Evolutionary conservation across 2,797 vertebrate genomes (phyloP), one percentile per base, ranked within the genome.

Genomic region (Gadopsis marmoratus): DNA sequence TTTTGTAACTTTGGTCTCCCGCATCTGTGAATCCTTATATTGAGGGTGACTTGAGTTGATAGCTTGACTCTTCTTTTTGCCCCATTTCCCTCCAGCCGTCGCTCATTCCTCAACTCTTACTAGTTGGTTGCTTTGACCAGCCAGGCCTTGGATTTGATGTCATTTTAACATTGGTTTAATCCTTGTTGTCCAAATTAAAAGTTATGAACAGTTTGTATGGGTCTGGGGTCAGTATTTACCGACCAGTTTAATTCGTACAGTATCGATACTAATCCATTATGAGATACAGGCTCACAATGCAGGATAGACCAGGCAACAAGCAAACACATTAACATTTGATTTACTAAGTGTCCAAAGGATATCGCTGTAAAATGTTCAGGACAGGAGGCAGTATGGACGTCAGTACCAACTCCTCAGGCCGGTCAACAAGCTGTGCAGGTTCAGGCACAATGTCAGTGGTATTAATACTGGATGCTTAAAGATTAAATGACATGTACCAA

Each of bases 121-220:
- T 93, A 94, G 92, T 93, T 89, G 94, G 93, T 85, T 93, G 87
- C 85, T 89, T 83, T 86, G 63, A 90, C 72, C 91, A 76, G 85
- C 88, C 91, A 85, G 84, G 91, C 92, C 91, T 92, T 90, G 83
- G 88, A 91, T 91, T 93, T 87, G 84, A 94, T 94, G 93, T 95
- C 88, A 91, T 94, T 95, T 95, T 95, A 95, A 95, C 95, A 94
- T 96, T 96, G 95, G 93, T 96, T 95, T 95, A 90, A 93, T 93
- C 93, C 94, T 95, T 92, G 91, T 92, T 92, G 93, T 95, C 94
- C 94, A 95, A 95, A 97, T 97, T 95, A 95, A 98, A 98, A 97
- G 81, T 93, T 95, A 93, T 95, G 91, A 97, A 93, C 94, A 51
- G 91, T 95, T 91, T 78, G 1, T 48, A 55, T 55, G 23, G 59